Conservation (phyloP, 2,888 invertebrate species). For the Stictocephala bisonia region DNA sequence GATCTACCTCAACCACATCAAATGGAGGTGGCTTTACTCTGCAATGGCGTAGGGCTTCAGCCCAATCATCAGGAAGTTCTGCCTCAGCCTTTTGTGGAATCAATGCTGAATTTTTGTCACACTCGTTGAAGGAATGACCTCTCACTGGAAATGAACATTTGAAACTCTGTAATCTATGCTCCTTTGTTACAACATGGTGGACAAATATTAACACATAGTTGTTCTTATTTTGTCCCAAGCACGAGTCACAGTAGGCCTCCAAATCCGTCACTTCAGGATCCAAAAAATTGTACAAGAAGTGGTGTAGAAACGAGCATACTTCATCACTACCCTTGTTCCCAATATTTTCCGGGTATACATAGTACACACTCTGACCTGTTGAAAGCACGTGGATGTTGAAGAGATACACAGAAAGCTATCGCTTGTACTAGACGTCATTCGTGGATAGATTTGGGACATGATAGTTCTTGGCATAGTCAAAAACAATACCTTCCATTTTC, state of each 20-base stretch:
- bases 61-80: neutral
- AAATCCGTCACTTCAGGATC: constrained; percentile 38
- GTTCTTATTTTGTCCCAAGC: constrained; percentile 53
- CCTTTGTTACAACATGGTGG: constrained; percentile 46
- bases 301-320: constrained; percentile 44
- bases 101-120: constrained; percentile 50
- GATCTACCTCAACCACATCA: no score
- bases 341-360: constrained; percentile 44
- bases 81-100: constrained; percentile 1
- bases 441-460: constrained; percentile 34
- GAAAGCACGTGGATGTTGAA: constrained; percentile 49
- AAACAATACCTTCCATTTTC: constrained; percentile 2
- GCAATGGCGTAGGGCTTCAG: no score
- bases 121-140: constrained; percentile 56
- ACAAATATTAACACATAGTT: constrained; percentile 49
- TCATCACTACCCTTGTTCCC: constrained; percentile 49
- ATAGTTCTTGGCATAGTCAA: constrained; percentile 40
- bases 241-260: constrained; percentile 52
- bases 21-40: no score
- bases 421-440: constrained; percentile 36
- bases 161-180: constrained; percentile 23
- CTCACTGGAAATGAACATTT: constrained; percentile 45
- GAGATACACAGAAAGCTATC: constrained; percentile 27
- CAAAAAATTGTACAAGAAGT: constrained; percentile 47
- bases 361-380: constrained; percentile 40